Base-by-base conservation (phyloP, 1,140 invertebrate species). In the Diorhabda sublineata region DNA sequence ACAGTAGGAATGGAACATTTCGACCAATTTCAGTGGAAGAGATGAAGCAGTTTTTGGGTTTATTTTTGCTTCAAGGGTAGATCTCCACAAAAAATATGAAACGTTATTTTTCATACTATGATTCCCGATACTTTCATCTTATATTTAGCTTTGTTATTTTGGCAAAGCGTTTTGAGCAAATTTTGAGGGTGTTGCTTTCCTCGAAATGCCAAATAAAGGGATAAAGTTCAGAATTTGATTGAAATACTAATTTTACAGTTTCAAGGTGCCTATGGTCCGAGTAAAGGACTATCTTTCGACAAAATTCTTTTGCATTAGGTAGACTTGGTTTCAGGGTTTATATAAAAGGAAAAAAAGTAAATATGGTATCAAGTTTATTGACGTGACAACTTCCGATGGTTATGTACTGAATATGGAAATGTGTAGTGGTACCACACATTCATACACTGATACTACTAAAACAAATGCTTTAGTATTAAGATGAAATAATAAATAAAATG, bases 301-400 rank as follows among this genome's bases (percentile, higher is more conserved):
- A 43, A 62, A 62, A 43, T 5, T 43, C 44, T 62, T 43, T 8
- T 62, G 44, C n/a, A 43, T n/a, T 43, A 26, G 26, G 26, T 26
- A 26, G 26, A 26, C 61, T 45, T 3, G n/a, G 5, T 43, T 62
- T 43, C 61, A 62, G 43, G 7, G 61, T 62, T 5, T 45, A 62
- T 42, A 59, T 59, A 3, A 5, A 59, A 11, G 42, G 42, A 3
- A 59, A 59, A 41, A 26, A 59, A 11, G 5, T 8, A 5, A 43
- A 42, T 45, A 62, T 62, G 61, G 43, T 43, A 41, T 62, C 61
- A 62, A 62, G 45, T 62, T 45, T 62, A 43, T 62, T 62, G 61
- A 62, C 4, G 41, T 62, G 6, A 62, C 61, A 3, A 62, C 61
- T 4, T 62, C 61, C 45, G 61, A 62, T 11, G 43, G 61, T 26